These are phyloP conservation scores for Bujurquina vittata DNA, from an alignment of 2,113 vertebrate species.

Conservation along the genomic window DNA sequence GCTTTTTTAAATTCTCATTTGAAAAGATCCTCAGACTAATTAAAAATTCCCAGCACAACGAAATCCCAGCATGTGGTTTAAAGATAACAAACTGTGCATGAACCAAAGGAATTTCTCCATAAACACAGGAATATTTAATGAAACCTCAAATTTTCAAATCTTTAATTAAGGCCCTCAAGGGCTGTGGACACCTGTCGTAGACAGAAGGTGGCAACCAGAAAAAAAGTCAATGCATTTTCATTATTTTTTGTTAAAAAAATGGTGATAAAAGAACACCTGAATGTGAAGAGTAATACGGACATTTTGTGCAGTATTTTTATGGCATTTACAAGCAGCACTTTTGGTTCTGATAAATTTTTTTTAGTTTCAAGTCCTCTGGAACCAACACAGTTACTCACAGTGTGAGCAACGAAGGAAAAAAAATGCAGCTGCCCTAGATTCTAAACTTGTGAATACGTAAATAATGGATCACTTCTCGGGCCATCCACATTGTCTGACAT, in stretches of 20 bases:
- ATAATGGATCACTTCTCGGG: constrained; percentile 74
- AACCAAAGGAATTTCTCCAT: background rate
- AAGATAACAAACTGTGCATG: background rate
- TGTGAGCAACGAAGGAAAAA: background rate
- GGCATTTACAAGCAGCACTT: background rate
- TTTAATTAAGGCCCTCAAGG: background rate
- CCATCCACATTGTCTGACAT: constrained; percentile 70
- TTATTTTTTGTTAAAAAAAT: too few relatives aligned
- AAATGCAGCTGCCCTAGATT: constrained; percentile 69
- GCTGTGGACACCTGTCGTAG: background rate
- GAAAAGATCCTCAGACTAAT: background rate
- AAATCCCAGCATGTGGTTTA: background rate
- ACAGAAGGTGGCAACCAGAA: background rate
- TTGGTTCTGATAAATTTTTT: constrained; percentile 34
- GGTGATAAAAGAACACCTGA: background rate
- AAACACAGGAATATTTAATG: background rate
- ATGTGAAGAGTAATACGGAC: background rate
- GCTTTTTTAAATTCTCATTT: background rate
- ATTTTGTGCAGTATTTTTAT: background rate
- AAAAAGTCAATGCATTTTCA: background rate
- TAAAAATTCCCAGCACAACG: background rate
- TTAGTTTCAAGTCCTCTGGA: constrained; percentile 30
- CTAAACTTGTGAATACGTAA: constrained; percentile 71
- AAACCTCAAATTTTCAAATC: background rate
- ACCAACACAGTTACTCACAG: constrained; percentile 22